Base-by-base conservation (phyloP, 2,113 vertebrate species). In the Campylomormyrus tamandua region DNA sequence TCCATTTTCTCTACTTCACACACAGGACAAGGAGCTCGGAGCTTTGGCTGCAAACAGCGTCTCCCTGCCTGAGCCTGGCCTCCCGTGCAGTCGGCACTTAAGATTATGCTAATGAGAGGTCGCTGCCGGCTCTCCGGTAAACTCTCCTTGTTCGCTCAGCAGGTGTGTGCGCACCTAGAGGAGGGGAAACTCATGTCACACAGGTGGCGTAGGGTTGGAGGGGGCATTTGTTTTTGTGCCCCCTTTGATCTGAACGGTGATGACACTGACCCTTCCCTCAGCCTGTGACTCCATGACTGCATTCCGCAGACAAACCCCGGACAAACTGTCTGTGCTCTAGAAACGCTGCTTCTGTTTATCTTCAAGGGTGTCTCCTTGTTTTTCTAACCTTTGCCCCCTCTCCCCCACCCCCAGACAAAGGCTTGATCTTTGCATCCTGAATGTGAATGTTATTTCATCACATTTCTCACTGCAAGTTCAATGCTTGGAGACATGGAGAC, bases 41-140 rank as follows among this genome's bases (percentile, higher is more conserved):
- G 88, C 83, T 70, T 89, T 27, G 66, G 45, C 83, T 66, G 56
- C 87, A 90, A 83, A 88, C 74, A 39, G 31, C 19, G 53, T 56
- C 53, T 49, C 27, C 9, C 35, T 35, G 10, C 35, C 90, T 87
- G 62, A 74, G 87, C 5, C 15, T 35, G 70, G 53, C 90, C 70
- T 39, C 74, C 87, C 87, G 52, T 52, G 77, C 74, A 88, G 52
- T 58, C 70, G 50, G 19, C 21, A 45, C 2, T 86, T 52, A 48
- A 15, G 46, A 86, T 86, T 86, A 86, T 86, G 45, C 84, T 86
- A 86, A 86, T 86, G 48, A 50, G 46, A 8, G n/a, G 24, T 49
- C n/a, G 45, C 50, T 15, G 17, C 3, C 19, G 45, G 31, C 39
- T 42, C 19, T 49, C 48, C 48, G 2, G 24, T 13, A 52, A 11